Evolutionary conservation across 2,888 invertebrate genomes (phyloP).

Genomic region (Formica aserva): DNA sequence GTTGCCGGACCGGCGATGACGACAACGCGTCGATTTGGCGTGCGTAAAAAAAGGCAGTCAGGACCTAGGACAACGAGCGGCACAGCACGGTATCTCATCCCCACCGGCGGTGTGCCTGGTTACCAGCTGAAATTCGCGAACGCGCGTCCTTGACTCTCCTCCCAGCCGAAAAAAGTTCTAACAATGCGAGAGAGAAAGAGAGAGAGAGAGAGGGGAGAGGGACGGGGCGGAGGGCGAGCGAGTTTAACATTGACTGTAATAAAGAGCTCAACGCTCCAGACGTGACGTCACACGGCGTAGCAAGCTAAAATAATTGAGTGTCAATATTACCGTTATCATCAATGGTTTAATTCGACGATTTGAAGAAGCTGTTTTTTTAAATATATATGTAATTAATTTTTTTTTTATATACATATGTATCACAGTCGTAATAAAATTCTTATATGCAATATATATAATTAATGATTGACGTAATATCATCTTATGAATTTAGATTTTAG

Average conservation of each 20-base stretch:
- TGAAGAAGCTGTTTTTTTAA: neutral
- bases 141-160: slow-evolving; percentile 69
- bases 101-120: slow-evolving; percentile 59
- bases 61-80: slow-evolving; percentile 73
- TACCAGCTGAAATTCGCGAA: slow-evolving; percentile 72
- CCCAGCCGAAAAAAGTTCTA: slow-evolving; percentile 66
- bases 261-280: slow-evolving; percentile 55
- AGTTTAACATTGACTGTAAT: slow-evolving; percentile 35
- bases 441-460: neutral
- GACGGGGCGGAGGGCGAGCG: neutral
- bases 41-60: slow-evolving; percentile 64
- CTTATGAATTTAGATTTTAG: neutral
- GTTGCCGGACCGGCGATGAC: slow-evolving; percentile 2
- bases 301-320: slow-evolving; percentile 27
- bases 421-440: neutral
- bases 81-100: slow-evolving; percentile 61
- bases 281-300: slow-evolving; percentile 37
- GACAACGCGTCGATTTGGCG: slow-evolving; percentile 60
- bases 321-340: neutral
- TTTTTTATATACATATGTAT: neutral
- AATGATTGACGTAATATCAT: neutral
- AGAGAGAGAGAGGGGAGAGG: slow-evolving; percentile 12
- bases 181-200: slow-evolving; percentile 20
- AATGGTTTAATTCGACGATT: neutral
- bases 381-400: too few species aligned